These are phyloP conservation scores for Unio delphinus DNA, from an alignment of 2,888 invertebrate species.

Conservation along the genomic window DNA sequence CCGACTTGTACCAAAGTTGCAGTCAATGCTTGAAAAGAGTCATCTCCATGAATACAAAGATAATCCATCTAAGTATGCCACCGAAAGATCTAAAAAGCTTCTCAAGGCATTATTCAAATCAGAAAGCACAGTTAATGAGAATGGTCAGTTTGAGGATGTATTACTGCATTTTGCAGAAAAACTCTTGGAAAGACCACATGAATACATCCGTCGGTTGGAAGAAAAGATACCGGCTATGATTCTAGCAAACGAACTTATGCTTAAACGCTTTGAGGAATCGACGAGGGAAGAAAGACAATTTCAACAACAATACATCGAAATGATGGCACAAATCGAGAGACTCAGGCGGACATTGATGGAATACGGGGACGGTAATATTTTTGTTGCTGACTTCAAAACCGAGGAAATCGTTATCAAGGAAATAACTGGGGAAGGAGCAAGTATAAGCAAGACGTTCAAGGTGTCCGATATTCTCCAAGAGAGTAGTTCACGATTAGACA, in stretches of 20 bases:
- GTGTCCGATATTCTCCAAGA: conserved; percentile 28
- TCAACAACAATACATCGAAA: conserved; percentile 30
- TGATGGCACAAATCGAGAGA: conserved; percentile 44
- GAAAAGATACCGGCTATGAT: conserved; percentile 41
- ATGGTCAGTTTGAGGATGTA: neutral
- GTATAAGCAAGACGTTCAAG: conserved; percentile 30
- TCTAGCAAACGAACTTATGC: conserved; percentile 38
- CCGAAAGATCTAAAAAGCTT: conserved; percentile 19
- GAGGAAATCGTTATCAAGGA: conserved; percentile 29
- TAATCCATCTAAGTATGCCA: conserved; percentile 27
- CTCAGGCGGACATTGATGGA: conserved; percentile 37
- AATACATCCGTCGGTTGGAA: conserved; percentile 25
- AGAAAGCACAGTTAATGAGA: conserved; percentile 5
- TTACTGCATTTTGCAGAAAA: conserved; percentile 21
- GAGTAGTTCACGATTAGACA: conserved; percentile 21
- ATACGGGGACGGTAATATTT: conserved; percentile 44
- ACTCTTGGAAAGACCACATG: conserved; percentile 32
- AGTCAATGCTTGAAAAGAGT: conserved; percentile 9
- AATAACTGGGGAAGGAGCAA: conserved; percentile 7
- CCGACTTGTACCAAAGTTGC: conserved; percentile 16
- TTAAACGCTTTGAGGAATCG: conserved; percentile 38
- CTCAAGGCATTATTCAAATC: conserved; percentile 14
- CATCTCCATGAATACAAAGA: conserved; percentile 27
- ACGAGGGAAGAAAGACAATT: conserved; percentile 27
- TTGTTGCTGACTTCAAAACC: conserved; percentile 39